Evolutionary conservation across 2,797 vertebrate species (phyloP).

Genomic region (Danio albolineatus): DNA sequence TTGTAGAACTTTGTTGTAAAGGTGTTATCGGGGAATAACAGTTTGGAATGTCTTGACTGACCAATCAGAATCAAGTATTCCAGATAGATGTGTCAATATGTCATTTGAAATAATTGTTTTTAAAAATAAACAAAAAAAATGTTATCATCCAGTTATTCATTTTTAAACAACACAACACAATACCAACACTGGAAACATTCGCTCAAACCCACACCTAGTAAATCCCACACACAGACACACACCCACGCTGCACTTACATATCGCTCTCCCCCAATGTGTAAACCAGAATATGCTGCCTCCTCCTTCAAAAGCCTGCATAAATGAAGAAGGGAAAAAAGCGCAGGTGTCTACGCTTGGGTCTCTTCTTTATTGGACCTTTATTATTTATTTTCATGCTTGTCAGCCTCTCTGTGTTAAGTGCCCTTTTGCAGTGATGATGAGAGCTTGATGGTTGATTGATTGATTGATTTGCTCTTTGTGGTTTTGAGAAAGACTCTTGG

Average conservation of each 20-base stretch:
- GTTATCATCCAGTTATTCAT: no score
- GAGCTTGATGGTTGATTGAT: constrained; percentile 20
- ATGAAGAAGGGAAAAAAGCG: neutral
- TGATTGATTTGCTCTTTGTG: constrained; percentile 45
- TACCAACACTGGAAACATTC: no score
- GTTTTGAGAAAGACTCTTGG: constrained; percentile 14
- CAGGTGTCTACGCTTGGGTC: constrained; percentile 30
- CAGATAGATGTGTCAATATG: no score
- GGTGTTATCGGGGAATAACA: no score
- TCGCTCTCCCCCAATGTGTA: constrained; percentile 30
- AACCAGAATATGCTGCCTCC: constrained; percentile 18
- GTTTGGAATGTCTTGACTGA: no score
- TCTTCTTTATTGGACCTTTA: constrained; percentile 15
- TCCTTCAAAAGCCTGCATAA: constrained; percentile 4
- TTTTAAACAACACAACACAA: no score
- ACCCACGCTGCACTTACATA: constrained; percentile 36
- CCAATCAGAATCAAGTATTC: no score
- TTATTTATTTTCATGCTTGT: constrained; percentile 19
- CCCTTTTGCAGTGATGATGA: constrained; percentile 13
- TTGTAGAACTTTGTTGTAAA: no score
- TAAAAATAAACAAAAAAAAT: no score
- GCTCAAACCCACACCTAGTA: no score
- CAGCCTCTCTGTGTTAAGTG: constrained; percentile 27
- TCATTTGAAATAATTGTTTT: no score
- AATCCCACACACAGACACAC: neutral